These are phyloP conservation scores for Platypus cylindrus DNA, from an alignment of 2,888 invertebrate genomes.

Conservation along the genomic window DNA sequence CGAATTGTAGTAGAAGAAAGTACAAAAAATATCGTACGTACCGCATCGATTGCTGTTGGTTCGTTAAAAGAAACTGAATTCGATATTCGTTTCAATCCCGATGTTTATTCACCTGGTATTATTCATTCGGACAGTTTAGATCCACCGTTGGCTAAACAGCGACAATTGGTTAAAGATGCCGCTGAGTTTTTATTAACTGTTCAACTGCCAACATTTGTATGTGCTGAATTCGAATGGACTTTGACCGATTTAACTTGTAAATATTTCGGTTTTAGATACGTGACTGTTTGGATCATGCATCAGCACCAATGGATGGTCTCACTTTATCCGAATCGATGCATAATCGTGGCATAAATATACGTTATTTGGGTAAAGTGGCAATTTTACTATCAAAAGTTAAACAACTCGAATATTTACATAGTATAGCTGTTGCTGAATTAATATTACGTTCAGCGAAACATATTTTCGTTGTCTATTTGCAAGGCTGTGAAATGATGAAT, in stretches of 20 bases:
- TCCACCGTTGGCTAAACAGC: constrained; percentile 64
- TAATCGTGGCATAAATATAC: constrained; percentile 89
- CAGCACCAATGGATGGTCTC: constrained; percentile 90
- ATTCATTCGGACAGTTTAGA: constrained; percentile 61
- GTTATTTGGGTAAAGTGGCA: constrained; percentile 90
- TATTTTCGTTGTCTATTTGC: constrained; percentile 81
- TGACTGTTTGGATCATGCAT: constrained; percentile 81
- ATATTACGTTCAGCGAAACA: constrained; percentile 86
- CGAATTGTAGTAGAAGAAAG: constrained; percentile 60
- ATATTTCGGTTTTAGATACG: constrained; percentile 49
- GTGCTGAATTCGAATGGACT: too few species aligned
- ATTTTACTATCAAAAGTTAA: constrained; percentile 64
- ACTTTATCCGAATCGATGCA: constrained; percentile 89
- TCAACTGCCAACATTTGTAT: constrained; percentile 89
- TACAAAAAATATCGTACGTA: constrained; percentile 75
- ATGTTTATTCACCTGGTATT: constrained; percentile 93
- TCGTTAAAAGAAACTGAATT: constrained; percentile 93
- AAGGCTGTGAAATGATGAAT: constrained; percentile 83
- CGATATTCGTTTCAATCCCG: constrained; percentile 95
- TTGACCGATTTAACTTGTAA: neutral
- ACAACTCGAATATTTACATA: constrained; percentile 74
- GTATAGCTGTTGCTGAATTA: constrained; percentile 83
- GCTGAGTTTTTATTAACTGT: constrained; percentile 87
- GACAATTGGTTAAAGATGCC: constrained; percentile 86
- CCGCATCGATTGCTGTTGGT: constrained; percentile 83